A percentile compares a stretch with the other conserved stretches of the same genome.
phyloP scores from a whole-genome alignment of 2,888 invertebrate genomes.

The Nemurella pictetii region DNA sequence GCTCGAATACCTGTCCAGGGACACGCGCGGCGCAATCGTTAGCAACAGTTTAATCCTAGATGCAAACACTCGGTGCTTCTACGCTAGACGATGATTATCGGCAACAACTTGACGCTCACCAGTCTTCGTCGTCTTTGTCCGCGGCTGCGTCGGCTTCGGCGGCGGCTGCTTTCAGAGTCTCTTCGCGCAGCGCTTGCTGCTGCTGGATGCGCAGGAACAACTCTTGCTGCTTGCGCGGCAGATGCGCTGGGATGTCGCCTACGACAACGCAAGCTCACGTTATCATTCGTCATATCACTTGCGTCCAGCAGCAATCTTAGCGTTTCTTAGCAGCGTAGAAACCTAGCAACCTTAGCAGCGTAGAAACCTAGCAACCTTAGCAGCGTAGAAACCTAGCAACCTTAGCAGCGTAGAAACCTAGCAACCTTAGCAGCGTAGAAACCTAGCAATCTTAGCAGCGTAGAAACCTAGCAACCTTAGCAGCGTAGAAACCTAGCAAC shows the following conservation, averaged over 20 bases:
- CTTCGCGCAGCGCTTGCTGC: constrained; percentile 54
- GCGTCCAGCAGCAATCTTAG: background rate
- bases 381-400: too few species aligned
- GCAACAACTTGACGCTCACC: constrained; percentile 45
- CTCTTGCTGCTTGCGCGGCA: constrained; percentile 68
- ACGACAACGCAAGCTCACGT: background rate
- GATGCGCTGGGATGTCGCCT: constrained; percentile 54
- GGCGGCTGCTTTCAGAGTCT: background rate
- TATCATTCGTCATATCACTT: background rate
- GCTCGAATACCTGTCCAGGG: constrained; percentile 75
- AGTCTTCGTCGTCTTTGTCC: constrained; percentile 43
- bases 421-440: too few species aligned
- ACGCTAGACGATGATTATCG: too few species aligned
- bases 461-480: too few species aligned
- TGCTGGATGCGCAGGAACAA: constrained; percentile 68
- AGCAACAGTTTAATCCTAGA: constrained; percentile 38
- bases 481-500: too few species aligned
- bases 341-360: too few species aligned
- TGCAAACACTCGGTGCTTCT: constrained; percentile 29
- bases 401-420: too few species aligned
- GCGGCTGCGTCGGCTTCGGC: background rate
- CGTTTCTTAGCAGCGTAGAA: background rate
- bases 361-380: too few species aligned
- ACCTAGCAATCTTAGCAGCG: too few species aligned
- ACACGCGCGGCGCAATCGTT: too few species aligned